Evolutionary conservation across 2,888 invertebrate genomes (phyloP).

Genomic region (Lasioglossum zephyrum): DNA sequence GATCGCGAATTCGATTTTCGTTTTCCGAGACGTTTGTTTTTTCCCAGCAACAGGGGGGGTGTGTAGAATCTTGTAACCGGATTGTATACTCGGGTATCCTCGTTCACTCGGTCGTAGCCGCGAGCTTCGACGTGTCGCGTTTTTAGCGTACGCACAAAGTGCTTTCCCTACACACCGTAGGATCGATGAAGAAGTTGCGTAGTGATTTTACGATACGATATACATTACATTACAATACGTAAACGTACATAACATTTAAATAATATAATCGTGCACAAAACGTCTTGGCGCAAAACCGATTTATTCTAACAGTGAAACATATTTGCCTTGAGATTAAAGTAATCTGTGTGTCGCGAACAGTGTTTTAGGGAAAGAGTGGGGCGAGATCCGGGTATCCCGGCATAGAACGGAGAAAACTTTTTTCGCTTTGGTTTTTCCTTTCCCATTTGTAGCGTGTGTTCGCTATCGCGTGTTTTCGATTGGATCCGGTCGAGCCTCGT

Average conservation of each 20-base stretch:
- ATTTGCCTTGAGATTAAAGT: slow-evolving; percentile 69
- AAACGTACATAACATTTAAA: slow-evolving; percentile 12
- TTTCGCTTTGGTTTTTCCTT: slow-evolving; percentile 14
- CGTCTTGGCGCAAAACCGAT: slow-evolving; percentile 39
- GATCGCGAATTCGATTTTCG: slow-evolving; percentile 17
- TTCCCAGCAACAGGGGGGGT: neutral
- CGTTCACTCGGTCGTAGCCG: neutral
- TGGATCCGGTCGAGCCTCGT: slow-evolving; percentile 17
- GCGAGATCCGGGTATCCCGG: slow-evolving; percentile 13
- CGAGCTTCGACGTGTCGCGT: slow-evolving; percentile 16
- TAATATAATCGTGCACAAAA: slow-evolving; percentile 26
- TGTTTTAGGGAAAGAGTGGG: neutral
- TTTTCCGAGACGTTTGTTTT: slow-evolving; percentile 7
- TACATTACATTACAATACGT: slow-evolving; percentile 7
- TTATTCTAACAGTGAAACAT: slow-evolving; percentile 66
- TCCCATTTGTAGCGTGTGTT: neutral
- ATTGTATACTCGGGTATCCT: slow-evolving; percentile 6
- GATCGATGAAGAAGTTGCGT: slow-evolving; percentile 27
- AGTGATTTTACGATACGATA: slow-evolving; percentile 30
- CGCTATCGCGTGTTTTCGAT: slow-evolving; percentile 23
- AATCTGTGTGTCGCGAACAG: slow-evolving; percentile 39
- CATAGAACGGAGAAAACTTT: slow-evolving; percentile 16
- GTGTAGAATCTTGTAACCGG: neutral
- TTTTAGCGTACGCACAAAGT: slow-evolving; percentile 51
- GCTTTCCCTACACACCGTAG: slow-evolving; percentile 41